A percentile compares a stretch with the other conserved stretches of the same genome.
phyloP scores from a whole-genome alignment of 1,140 invertebrate species.

The Scaptomyza hsui region DNA sequence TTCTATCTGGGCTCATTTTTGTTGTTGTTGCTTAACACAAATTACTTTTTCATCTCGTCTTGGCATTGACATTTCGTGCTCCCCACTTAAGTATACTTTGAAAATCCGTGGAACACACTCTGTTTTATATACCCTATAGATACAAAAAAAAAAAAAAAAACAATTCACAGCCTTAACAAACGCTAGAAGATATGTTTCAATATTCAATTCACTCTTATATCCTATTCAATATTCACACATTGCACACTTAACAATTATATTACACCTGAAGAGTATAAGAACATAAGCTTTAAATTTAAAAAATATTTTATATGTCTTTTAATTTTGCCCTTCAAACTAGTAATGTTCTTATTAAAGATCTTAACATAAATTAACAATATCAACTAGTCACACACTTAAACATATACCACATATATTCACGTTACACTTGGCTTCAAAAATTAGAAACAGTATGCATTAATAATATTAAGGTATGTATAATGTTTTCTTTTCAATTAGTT shows the following conservation, averaged over 20 bases:
- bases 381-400: too few species aligned
- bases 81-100: neutral
- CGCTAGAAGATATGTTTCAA: too few species aligned
- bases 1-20: conserved; percentile 8
- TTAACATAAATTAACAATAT: too few species aligned
- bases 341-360: too few species aligned
- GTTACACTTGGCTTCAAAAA: too few species aligned
- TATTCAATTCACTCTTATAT: too few species aligned
- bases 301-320: neutral
- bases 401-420: too few species aligned
- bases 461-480: too few species aligned
- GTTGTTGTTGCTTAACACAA: conserved; percentile 33
- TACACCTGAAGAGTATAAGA: neutral
- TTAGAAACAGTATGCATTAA: too few species aligned
- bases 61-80: conserved; percentile 9
- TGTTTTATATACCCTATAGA: neutral
- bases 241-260: too few species aligned
- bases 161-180: too few species aligned
- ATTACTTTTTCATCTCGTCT: conserved; percentile 24
- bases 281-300: neutral
- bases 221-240: neutral
- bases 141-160: neutral
- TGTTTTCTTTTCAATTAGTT: too few species aligned
- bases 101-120: neutral
- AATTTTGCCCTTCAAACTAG: neutral